Base-by-base conservation (phyloP, 2,888 invertebrate genomes). In the Gnatocerus cornutus region DNA sequence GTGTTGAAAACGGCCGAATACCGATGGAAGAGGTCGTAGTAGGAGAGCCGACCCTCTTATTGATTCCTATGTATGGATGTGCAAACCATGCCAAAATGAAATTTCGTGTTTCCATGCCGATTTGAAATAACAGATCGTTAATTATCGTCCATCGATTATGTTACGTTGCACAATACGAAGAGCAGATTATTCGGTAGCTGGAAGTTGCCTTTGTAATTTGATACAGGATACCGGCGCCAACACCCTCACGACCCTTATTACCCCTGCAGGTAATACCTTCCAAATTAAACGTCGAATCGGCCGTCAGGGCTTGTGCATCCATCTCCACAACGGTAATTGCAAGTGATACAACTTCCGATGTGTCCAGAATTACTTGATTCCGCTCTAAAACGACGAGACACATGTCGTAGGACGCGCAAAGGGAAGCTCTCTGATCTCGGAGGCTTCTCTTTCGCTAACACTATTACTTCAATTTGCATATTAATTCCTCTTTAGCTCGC, bases 381-480 rank as follows among this genome's bases (percentile, higher is more conserved):
- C 33, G 33, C n/a, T 33, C n/a, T 21, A 27, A 16, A 46, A 14
- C 16, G 12, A 9, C 48, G 16, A 14, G 14, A 43, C 12, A 43
- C 43, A 13, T 13, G 7, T 14, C 12, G 7, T 43, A 14, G n/a
- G 1, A 43, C 48, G 10, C 21, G 27, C n/a, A 48, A 48, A 48
- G 21, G 21, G 21, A 4, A 1, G 21, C 1, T 21, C 21, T 21
- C 21, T 9, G 27, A 10, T 27, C n/a, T 5, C 21, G 3, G n/a
- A 8, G 27, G 33, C 41, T 41, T 10, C 41, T 41, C 13, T 41
- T 41, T 13, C 39, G 9, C 55, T 16, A 55, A 33, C 39, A 33
- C 52, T 16, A 56, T 56, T 53, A 45, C 14, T 21, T 16, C 21
- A 67, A 67, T 67, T 37, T 67, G 37, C 66, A 67, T 67, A 67